These are phyloP conservation scores for Macrophya alboannulata DNA, from an alignment of 2,888 invertebrate genomes.

Conservation along the genomic window DNA sequence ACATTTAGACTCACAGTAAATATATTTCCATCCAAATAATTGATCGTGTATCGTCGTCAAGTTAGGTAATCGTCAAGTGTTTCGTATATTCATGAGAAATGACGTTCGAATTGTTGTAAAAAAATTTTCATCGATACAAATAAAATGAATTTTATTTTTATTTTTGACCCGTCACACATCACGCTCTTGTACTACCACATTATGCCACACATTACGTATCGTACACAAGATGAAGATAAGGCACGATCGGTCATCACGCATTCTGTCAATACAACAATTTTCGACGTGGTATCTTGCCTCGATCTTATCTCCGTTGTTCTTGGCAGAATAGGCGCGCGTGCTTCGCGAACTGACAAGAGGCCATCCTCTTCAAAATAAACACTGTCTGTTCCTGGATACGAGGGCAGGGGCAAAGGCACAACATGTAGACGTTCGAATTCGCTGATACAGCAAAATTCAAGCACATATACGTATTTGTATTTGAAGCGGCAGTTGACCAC, in stretches of 20 bases:
- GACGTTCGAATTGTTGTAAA: background rate
- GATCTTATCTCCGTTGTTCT: background rate
- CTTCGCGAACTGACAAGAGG: slow-evolving; percentile 14
- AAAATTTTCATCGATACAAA: background rate
- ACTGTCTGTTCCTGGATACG: slow-evolving; percentile 26
- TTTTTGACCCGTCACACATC: background rate
- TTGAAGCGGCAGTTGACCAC: slow-evolving; percentile 43
- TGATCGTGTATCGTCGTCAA: background rate
- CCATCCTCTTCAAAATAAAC: slow-evolving; percentile 31
- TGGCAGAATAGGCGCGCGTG: background rate
- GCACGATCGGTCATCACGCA: slow-evolving; percentile 25
- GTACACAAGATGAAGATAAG: slow-evolving; percentile 6
- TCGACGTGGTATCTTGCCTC: background rate
- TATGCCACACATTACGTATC: background rate
- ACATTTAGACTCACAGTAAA: background rate
- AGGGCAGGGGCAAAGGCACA: slow-evolving; percentile 21
- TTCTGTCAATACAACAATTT: slow-evolving; percentile 3
- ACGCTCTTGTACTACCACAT: background rate
- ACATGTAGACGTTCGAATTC: slow-evolving; percentile 42
- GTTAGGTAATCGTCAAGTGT: background rate
- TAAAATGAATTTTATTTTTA: background rate
- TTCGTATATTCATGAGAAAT: background rate
- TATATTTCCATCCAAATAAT: background rate
- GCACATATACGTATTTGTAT: slow-evolving; percentile 9
- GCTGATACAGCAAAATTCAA: slow-evolving; percentile 45